Conservation (phyloP, 2,797 vertebrate genomes). For the Apodemus agrarius region DNA sequence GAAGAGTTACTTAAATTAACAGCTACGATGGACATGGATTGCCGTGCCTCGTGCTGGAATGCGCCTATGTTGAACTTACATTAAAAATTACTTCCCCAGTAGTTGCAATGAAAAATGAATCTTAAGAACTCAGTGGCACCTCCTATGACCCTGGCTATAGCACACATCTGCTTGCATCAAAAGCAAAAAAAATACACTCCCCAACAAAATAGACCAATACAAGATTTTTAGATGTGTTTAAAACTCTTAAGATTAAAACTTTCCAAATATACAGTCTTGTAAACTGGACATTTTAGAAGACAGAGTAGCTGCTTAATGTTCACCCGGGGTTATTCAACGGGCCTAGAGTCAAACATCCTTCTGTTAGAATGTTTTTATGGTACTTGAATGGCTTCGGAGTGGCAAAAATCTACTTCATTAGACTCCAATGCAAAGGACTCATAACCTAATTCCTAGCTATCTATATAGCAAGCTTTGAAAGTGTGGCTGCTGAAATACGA, state of each 20-base stretch:
- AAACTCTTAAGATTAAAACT: neutral
- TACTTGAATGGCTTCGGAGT: slow-evolving; percentile 17
- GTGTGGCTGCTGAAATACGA: neutral
- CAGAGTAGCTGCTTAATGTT: neutral
- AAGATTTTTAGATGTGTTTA: slow-evolving; percentile 33
- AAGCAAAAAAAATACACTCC: slow-evolving; percentile 40
- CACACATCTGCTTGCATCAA: neutral
- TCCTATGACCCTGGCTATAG: slow-evolving; percentile 3
- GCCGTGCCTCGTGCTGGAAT: neutral
- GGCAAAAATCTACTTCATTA: slow-evolving; percentile 36
- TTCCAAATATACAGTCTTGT: neutral
- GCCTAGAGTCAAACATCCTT: neutral
- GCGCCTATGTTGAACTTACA: slow-evolving; percentile 1
- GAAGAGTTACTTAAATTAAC: slow-evolving; percentile 45
- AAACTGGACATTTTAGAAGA: slow-evolving; percentile 38
- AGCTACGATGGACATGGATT: slow-evolving; percentile 22
- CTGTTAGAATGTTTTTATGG: neutral
- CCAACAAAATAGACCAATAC: neutral
- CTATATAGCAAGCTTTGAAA: slow-evolving; percentile 46
- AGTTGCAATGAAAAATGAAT: slow-evolving; percentile 43
- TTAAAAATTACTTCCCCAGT: slow-evolving; percentile 33
- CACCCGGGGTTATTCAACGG: neutral
- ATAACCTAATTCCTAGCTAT: neutral
- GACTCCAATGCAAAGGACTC: slow-evolving; percentile 21
- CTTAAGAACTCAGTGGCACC: slow-evolving; percentile 25